These are phyloP conservation scores for Malaclemys terrapin DNA, from an alignment of 2,113 vertebrate species.

Conservation along the genomic window DNA sequence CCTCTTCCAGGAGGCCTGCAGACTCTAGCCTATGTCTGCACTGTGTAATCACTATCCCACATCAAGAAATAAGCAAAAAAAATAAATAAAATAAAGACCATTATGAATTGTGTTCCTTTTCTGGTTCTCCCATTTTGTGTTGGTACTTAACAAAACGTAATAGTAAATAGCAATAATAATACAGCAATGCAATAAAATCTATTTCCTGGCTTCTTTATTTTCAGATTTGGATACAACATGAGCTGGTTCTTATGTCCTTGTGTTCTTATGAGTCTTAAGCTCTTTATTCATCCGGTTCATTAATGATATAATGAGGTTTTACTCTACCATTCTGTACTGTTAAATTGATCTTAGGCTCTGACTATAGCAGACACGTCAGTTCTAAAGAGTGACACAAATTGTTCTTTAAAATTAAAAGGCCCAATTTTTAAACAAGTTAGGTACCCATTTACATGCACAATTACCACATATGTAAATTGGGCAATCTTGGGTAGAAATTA, in stretches of 20 bases:
- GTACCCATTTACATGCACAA: neutral
- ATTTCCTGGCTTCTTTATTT: neutral
- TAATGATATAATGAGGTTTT: neutral
- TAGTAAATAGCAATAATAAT: neutral
- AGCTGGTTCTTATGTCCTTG: neutral
- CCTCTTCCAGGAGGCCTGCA: neutral
- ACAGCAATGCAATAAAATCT: neutral
- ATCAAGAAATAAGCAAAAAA: neutral
- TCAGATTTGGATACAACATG: neutral
- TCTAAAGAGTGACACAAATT: neutral
- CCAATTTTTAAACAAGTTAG: neutral
- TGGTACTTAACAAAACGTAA: neutral
- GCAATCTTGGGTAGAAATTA: neutral
- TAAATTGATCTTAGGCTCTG: neutral
- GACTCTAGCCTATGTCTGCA: fast-evolving
- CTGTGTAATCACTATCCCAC: neutral
- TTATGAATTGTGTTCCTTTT: fast-evolving
- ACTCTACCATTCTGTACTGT: neutral
- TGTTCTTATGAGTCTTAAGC: neutral
- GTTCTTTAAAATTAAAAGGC: neutral
- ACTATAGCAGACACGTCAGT: neutral
- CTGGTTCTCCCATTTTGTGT: neutral
- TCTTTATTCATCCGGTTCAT: neutral
- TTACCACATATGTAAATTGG: neutral
- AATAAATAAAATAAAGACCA: too few relatives aligned